Percentiles rank a stretch among this genome's conserved stretches.
Conservation (phyloP, 2,888 invertebrate species). For the Eurytoma adleriae region DNA sequence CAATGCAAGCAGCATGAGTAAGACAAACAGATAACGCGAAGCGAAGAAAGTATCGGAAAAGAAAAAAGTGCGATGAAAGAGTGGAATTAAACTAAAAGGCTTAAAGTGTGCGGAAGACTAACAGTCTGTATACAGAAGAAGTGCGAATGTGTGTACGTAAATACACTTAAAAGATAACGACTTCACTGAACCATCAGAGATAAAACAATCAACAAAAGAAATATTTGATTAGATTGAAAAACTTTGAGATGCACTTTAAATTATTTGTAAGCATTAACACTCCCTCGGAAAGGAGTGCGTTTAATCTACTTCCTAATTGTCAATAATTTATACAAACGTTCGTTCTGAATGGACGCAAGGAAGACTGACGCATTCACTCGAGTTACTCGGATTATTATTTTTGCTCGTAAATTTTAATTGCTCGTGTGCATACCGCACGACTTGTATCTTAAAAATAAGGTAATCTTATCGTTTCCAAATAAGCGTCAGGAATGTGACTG, state of each 20-base stretch:
- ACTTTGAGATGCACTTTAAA: no score
- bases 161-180: slow-evolving; percentile 20
- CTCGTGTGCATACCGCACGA: no score
- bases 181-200: slow-evolving; percentile 37
- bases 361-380: background rate
- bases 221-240: slow-evolving; percentile 41
- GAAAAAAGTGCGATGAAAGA: slow-evolving; percentile 29
- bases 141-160: background rate
- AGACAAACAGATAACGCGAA: slow-evolving; percentile 3
- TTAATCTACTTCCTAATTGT: no score
- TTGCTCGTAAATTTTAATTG: background rate
- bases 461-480: no score
- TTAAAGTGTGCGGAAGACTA: slow-evolving; percentile 13
- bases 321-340: background rate
- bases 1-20: slow-evolving; percentile 14
- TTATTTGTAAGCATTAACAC: no score
- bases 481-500: no score
- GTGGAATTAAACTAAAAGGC: background rate
- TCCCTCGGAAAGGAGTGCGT: no score
- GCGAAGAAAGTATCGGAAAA: slow-evolving; percentile 28
- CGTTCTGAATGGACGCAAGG: background rate
- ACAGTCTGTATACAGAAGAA: background rate
- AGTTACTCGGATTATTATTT: slow-evolving; percentile 19
- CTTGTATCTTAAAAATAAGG: no score
- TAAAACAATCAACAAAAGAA: slow-evolving; percentile 35